phyloP scores from a whole-genome alignment of 2,888 invertebrate species.

The Sabatieria punctata region DNA sequence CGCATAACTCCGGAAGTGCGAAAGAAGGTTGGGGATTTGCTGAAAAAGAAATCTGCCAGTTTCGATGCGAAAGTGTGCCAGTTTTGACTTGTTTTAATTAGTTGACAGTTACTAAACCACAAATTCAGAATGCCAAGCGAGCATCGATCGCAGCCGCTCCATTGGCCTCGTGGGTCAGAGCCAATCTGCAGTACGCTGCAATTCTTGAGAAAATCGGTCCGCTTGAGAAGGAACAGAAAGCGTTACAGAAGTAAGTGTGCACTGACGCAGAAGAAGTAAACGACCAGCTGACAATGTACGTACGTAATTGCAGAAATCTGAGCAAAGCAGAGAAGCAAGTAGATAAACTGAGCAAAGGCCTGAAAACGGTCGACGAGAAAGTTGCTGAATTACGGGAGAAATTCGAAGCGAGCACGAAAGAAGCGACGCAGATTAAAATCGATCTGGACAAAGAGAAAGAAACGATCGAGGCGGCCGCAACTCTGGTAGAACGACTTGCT shows the following conservation, averaged over 20 bases:
- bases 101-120: neutral
- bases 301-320: constrained; percentile 48
- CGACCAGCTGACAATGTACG: neutral
- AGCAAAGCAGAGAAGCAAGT: constrained; percentile 65
- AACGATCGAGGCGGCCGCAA: constrained; percentile 58
- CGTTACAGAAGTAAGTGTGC: constrained; percentile 37
- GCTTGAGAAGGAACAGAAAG: constrained; percentile 58
- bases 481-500: constrained; percentile 64
- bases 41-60: constrained; percentile 60
- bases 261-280: neutral
- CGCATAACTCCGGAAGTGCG: constrained; percentile 63
- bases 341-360: constrained; percentile 36
- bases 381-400: constrained; percentile 36
- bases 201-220: constrained; percentile 80
- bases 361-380: constrained; percentile 37
- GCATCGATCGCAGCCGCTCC: constrained; percentile 92
- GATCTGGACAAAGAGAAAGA: constrained; percentile 56
- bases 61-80: constrained; percentile 56
- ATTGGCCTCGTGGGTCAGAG: constrained; percentile 85
- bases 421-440: constrained; percentile 78
- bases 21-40: constrained; percentile 58
- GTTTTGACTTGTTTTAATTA: no score
- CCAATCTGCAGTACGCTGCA: constrained; percentile 77
- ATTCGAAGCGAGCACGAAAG: constrained; percentile 61
- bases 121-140: constrained; percentile 49